These are phyloP conservation scores for Alosa alosa DNA, from an alignment of 2,113 vertebrate species.

Conservation along the genomic window DNA sequence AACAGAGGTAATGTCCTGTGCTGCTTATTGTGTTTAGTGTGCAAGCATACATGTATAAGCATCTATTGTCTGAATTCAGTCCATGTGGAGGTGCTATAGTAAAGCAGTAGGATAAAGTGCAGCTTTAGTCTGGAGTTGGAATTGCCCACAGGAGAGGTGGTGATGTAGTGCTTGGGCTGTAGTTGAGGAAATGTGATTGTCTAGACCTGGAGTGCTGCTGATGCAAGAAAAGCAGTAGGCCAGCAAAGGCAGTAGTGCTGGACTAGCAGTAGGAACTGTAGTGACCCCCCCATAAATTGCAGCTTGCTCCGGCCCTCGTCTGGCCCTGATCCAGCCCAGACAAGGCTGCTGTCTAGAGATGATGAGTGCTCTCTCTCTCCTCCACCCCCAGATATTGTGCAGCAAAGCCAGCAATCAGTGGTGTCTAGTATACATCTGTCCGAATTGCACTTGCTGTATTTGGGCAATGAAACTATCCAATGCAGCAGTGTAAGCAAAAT, in stretches of 20 bases:
- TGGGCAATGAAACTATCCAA: background rate
- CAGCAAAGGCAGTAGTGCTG: background rate
- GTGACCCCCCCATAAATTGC: background rate
- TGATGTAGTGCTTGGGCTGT: background rate
- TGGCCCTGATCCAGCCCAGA: background rate
- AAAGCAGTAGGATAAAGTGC: background rate
- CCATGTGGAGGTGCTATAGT: background rate
- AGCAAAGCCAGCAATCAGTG: background rate
- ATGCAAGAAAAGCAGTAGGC: background rate
- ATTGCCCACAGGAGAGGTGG: background rate
- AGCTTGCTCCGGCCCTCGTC: background rate
- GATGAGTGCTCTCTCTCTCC: background rate
- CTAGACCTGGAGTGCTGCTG: background rate
- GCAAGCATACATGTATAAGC: no score
- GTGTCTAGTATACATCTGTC: background rate
- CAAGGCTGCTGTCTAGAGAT: background rate
- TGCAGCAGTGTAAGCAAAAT: background rate
- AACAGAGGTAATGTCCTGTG: no score
- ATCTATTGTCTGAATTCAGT: background rate
- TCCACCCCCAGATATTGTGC: background rate
- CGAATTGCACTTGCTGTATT: background rate
- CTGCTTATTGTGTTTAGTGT: no score
- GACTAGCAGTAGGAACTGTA: background rate
- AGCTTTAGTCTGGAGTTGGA: background rate
- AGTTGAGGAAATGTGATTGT: background rate